Conservation (phyloP, 2,888 invertebrate species). For the Chrysolina americana region DNA sequence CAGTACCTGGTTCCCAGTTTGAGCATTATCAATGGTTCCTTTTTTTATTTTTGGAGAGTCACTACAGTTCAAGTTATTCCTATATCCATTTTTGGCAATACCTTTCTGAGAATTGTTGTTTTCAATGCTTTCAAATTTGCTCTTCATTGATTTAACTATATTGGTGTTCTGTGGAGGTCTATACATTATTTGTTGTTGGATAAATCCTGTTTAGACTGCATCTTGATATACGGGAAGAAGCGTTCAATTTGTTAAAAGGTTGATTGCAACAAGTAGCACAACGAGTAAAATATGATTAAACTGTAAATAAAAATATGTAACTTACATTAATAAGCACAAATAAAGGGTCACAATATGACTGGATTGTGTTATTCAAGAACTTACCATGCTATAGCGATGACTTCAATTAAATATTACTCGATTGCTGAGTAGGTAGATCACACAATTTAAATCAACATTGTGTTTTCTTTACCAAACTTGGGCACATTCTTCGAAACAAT, state of each 20-base stretch:
- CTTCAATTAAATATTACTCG: slow-evolving; percentile 34
- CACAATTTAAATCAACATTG: not conserved
- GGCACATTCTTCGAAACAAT: not conserved
- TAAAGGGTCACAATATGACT: slow-evolving; percentile 36
- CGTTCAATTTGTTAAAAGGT: slow-evolving; percentile 49
- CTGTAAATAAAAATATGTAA: slow-evolving; percentile 51
- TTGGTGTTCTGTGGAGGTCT: slow-evolving; percentile 67
- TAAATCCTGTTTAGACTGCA: slow-evolving; percentile 34
- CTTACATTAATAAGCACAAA: slow-evolving; percentile 39
- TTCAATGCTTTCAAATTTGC: slow-evolving; percentile 73
- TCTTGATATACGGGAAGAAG: slow-evolving; percentile 52
- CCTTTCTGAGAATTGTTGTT: slow-evolving; percentile 47
- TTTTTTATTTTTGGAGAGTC: slow-evolving; percentile 33
- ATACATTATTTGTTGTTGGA: slow-evolving; percentile 61
- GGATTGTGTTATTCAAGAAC: slow-evolving; percentile 42
- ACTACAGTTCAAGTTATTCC: slow-evolving; percentile 45
- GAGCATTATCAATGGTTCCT: slow-evolving; percentile 2
- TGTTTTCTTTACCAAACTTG: no score
- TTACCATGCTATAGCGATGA: slow-evolving; percentile 33
- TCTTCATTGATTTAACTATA: slow-evolving; percentile 77
- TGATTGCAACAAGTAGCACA: slow-evolving; percentile 53
- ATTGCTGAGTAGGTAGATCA: slow-evolving; percentile 28
- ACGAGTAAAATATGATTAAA: slow-evolving; percentile 47
- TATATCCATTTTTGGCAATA: slow-evolving; percentile 42
- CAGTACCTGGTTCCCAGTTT: slow-evolving; percentile 49